These are phyloP conservation scores for Helobdella robusta DNA, from an alignment of 2,888 invertebrate species.

Conservation along the genomic window DNA sequence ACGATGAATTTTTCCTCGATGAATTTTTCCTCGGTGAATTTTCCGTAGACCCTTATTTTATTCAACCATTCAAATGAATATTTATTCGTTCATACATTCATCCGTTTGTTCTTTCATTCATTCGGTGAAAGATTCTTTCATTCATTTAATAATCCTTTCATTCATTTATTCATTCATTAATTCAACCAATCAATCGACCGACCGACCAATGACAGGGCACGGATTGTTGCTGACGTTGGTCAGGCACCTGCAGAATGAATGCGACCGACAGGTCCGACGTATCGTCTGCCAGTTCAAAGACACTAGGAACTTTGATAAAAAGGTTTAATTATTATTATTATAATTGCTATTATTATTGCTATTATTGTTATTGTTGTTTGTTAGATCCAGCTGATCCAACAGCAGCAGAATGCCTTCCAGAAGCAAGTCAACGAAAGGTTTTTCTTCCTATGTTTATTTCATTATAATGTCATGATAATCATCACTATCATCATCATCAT, in stretches of 20 bases:
- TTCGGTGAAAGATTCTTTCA: not conserved
- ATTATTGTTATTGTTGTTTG: constrained; percentile 17
- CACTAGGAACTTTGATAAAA: constrained; percentile 58
- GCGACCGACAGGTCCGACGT: constrained; percentile 58
- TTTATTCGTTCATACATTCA: too few relatives aligned
- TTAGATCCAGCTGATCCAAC: constrained; percentile 43
- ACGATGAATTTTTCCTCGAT: too few relatives aligned
- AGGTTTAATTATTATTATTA: constrained; percentile 47
- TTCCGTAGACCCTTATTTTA: too few relatives aligned
- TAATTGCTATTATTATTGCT: not conserved
- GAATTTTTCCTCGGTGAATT: too few relatives aligned
- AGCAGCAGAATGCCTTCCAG: constrained; percentile 25
- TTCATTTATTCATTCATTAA: not conserved
- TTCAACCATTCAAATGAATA: too few relatives aligned
- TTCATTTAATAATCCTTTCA: too few relatives aligned
- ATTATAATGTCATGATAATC: too few relatives aligned
- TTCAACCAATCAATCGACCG: not conserved
- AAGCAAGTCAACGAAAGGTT: not conserved
- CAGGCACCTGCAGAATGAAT: constrained; percentile 57
- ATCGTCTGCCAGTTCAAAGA: constrained; percentile 66
- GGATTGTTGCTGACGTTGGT: constrained; percentile 66
- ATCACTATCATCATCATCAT: not conserved
- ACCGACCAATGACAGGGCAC: constrained; percentile 51
- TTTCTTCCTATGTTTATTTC: too few relatives aligned
- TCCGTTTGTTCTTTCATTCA: not conserved